phyloP scores from a whole-genome alignment of 2,888 invertebrate species.

The Synanthedon andrenaeformis region DNA sequence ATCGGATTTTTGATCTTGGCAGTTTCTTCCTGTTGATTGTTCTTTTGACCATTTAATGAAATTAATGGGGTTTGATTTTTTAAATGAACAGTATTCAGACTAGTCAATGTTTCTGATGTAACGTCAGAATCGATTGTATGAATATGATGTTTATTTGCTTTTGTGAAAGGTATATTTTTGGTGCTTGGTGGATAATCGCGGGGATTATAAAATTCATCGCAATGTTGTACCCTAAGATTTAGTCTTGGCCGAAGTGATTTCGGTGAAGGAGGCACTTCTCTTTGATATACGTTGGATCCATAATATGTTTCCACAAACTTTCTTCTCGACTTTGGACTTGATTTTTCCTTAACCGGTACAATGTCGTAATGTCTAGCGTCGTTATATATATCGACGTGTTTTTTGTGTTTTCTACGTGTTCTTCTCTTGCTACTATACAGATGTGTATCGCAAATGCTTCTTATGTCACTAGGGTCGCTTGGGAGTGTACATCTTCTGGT shows the following conservation, averaged over 20 bases:
- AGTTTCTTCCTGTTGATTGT: not conserved
- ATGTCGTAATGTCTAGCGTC: slow-evolving; percentile 47
- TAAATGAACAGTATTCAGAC: not conserved
- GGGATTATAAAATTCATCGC: slow-evolving; percentile 27
- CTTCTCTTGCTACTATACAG: slow-evolving; percentile 27
- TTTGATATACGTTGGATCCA: slow-evolving; percentile 25
- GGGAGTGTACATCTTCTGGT: slow-evolving; percentile 11
- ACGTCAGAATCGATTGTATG: not conserved
- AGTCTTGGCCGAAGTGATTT: slow-evolving; percentile 42
- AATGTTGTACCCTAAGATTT: slow-evolving; percentile 44
- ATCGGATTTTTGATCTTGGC: slow-evolving; percentile 19
- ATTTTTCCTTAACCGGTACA: slow-evolving; percentile 54
- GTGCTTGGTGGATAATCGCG: slow-evolving; percentile 5
- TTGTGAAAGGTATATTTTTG: slow-evolving; percentile 8
- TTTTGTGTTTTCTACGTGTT: slow-evolving; percentile 20
- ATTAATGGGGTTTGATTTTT: not conserved
- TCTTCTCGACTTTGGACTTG: slow-evolving; percentile 45
- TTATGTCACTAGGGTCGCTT: slow-evolving; percentile 28
- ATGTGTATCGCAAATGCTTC: slow-evolving; percentile 48
- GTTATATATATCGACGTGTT: slow-evolving; percentile 27
- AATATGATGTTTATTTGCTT: not conserved
- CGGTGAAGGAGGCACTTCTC: slow-evolving; percentile 54
- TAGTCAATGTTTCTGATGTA: not conserved
- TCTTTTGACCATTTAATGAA: not conserved
- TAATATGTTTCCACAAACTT: slow-evolving; percentile 35